Base-by-base conservation (phyloP, 2,888 invertebrate species). In the Cosmia trapezina region DNA sequence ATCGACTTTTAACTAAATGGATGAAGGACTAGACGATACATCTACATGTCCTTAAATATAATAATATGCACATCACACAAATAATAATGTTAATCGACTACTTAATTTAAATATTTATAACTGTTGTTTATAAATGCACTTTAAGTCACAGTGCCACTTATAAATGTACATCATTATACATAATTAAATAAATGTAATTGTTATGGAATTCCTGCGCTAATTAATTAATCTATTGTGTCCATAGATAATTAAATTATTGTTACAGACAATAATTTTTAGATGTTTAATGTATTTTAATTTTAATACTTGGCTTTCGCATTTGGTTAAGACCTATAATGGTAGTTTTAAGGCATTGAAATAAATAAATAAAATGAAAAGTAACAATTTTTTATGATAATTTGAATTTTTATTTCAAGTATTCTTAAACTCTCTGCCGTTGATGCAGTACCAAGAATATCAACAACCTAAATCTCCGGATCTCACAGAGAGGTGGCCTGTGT, bases 81-180 rank as follows among this genome's bases (percentile, higher is more conserved):
- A 22, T 53, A 54, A 59, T 45, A 33, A 28, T 11, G 28, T 37
- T 37, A 22, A 28, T 59, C 43, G 47, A 19, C 11, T 4, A 41
- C 14, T 53, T 59, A n/a, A 65, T 43, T 62, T 28, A 28, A n/a
- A n/a, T 28, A 28, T 28, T 28, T 45, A 67, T 51, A 7, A n/a
- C 49, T 49, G 41, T 37, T 14, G 37, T 59, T 67, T 65, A 61
- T 43, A 67, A 57, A 56, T 43, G 51, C 4, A 17, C 2, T n/a
- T 54, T 78, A 57, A 79, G 17, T 79, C 65, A 75, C 54, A 28
- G 4, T 17, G 17, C 14, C 28, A 59, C 22, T 41, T 49, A 33
- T 28, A 22, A 7, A 28, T 47, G 47, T 68, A 22, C 8, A 33
- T 37, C 11, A 41, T n/a, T 51, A 54, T 63, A 49, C 41, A 61